Base-by-base conservation (phyloP, 2,888 invertebrate species). In the Eustalomyia histrio region DNA sequence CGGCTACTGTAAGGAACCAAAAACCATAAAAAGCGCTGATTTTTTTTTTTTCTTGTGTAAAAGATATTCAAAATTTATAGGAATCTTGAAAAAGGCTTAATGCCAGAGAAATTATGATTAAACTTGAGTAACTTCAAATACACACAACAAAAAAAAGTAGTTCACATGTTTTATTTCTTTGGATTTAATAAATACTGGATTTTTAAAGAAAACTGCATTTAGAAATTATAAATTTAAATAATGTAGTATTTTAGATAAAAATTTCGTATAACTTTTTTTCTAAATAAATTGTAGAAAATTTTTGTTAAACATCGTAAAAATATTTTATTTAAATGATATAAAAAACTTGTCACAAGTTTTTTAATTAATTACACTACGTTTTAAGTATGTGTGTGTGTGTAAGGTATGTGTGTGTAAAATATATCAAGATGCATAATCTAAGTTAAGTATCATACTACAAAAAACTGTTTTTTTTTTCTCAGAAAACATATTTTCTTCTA, bases 41-140 rank as follows among this genome's bases (percentile, higher is more conserved):
- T 17, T 24, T 52, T 58, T 69, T 50, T 64, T 64, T 50, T 64
- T 33, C 7, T n/a, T 35, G 58, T 60, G 29, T n/a, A 24, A 58
- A 61, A 17, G 39, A 9, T 21, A 58, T 58, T 58, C 17, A 58
- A 58, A 21, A 29, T 17, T 58, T 58, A 58, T 47, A 14, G 14
- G 33, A 67, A 72, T 63, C 43, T 9, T n/a, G 1, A 55, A 55
- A 55, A 55, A 29, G 14, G n/a, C n/a, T 55, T 55, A 29, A 29
- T 29, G 7, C 29, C 29, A 29, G 7, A 4, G 7, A 29, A 29
- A 6, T 55, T 14, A 55, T 10, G 14, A 39, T 21, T 24, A 35
- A 52, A 67, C 35, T n/a, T 9, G 43, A 16, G 50, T 24, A 5
- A 24, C 5, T 3, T 10, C 2, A 16, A 9, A 47, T 47, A 2